Conservation (phyloP, 2,888 invertebrate genomes). For the Eupithecia subfuscata region DNA sequence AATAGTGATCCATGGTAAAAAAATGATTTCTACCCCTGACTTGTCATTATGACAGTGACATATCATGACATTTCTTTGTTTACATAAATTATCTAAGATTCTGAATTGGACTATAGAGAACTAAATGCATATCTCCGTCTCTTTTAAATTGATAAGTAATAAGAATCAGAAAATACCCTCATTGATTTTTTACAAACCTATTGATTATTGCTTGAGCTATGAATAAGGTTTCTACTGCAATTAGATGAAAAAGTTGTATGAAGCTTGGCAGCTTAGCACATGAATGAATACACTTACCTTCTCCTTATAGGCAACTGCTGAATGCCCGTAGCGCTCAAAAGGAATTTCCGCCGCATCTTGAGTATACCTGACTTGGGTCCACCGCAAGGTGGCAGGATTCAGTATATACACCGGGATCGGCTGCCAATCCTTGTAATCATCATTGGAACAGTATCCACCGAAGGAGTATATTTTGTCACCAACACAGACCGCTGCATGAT, state of each 20-base stretch:
- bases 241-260: neutral
- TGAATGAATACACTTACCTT: constrained; percentile 71
- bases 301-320: constrained; percentile 91
- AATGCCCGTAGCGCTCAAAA: constrained; percentile 95
- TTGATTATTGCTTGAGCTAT: neutral
- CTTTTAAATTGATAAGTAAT: neutral
- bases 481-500: constrained; percentile 94
- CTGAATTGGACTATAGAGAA: too few relatives aligned
- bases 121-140: too few relatives aligned
- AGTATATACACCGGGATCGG: constrained; percentile 95
- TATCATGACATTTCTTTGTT: too few relatives aligned
- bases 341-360: constrained; percentile 83
- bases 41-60: too few relatives aligned
- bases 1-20: too few relatives aligned
- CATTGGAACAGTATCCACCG: constrained; percentile 95
- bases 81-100: too few relatives aligned
- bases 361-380: constrained; percentile 83
- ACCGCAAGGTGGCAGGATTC: constrained; percentile 87
- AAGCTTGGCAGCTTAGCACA: neutral
- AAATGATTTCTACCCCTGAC: too few relatives aligned
- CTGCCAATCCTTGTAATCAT: constrained; percentile 88
- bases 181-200: too few relatives aligned
- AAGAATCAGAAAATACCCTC: neutral
- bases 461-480: constrained; percentile 93
- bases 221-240: neutral